Base-by-base conservation (phyloP, 2,888 invertebrate genomes). In the Philereme transversata region DNA sequence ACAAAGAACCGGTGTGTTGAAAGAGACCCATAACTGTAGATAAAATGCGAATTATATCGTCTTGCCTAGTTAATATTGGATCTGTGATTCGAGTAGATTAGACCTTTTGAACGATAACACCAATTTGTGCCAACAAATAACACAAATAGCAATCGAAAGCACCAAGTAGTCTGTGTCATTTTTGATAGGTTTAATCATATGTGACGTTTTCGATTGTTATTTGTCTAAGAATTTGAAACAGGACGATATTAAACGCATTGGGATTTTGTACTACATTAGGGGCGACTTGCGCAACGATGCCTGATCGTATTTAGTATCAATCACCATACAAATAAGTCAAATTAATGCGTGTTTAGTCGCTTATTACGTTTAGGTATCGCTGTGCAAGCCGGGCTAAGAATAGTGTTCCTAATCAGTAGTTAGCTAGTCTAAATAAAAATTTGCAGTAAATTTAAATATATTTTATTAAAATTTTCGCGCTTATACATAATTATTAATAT, bases 101-200 rank as follows among this genome's bases (percentile, higher is more conserved):
- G 78, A 81, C 73, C 72, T 76, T 75, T 73, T 64, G 71, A 72
- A 77, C 74, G 72, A 54, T 69, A 79, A 87, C 83, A 83, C 79
- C 81, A 84, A 83, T 78, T 82, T 81, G 87, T 88, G 87, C 87
- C 88, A 87, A 87, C 81, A 36, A 52, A 57, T 52, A 53, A 73
- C 22, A 22, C 22, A 22, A 22, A 22, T 22, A 38, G 7, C 36
- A 38, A 38, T 38, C 36, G 36, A 40, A 40, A 40, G 40, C 22
- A 22, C 22, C 22, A 40, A 40, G 40, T 8, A 40, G 8, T 40
- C 40, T 6, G 40, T 8, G 40, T 40, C 8, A 8, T 40, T 6
- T 6, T 8, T 4, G 40, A 8, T 40, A 40, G 40, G 3, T 4
- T 40, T 40, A 3, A 7, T 11, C 22, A 22, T 22, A 11, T 10